These are phyloP conservation scores for Aulostomus chinensis DNA, from an alignment of 2,797 vertebrate genomes.

Conservation along the genomic window DNA sequence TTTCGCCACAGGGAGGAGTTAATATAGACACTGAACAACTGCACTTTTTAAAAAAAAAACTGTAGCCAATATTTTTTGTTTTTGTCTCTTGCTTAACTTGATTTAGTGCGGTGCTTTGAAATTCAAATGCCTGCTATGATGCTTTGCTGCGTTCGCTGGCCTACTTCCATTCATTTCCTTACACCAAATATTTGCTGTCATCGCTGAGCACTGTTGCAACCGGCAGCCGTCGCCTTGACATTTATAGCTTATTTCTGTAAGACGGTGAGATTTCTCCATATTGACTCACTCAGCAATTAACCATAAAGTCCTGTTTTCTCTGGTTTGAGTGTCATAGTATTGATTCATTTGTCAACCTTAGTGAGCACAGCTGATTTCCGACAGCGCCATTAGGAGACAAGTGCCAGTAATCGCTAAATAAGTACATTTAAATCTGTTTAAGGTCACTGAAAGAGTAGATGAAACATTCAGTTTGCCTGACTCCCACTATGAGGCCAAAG, in stretches of 20 bases:
- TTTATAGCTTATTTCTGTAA: constrained; percentile 27
- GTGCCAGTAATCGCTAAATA: too few relatives aligned
- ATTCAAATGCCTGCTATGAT: constrained; percentile 57
- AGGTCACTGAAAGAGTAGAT: too few relatives aligned
- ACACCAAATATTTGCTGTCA: constrained; percentile 29
- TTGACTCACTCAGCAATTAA: constrained; percentile 42
- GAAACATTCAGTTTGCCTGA: constrained; percentile 19
- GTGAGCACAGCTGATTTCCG: too few relatives aligned
- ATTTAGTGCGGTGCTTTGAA: constrained; percentile 53
- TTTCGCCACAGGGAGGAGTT: constrained; percentile 11
- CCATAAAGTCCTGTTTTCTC: constrained; percentile 10
- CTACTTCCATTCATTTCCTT: constrained; percentile 64
- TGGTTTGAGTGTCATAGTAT: constrained; percentile 43
- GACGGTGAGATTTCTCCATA: constrained; percentile 20
- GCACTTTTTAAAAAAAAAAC: constrained; percentile 44
- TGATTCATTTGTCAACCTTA: constrained; percentile 48
- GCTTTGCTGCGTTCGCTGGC: constrained; percentile 47
- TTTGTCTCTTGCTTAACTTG: constrained; percentile 49
- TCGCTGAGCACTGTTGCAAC: constrained; percentile 21
- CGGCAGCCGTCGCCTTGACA: constrained; percentile 21
- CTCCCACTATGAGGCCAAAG: constrained; percentile 20
- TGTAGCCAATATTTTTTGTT: constrained; percentile 47
- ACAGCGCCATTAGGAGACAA: too few relatives aligned
- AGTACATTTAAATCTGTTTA: too few relatives aligned
- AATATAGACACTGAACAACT: constrained; percentile 29